These are phyloP conservation scores for Sesamia inferens DNA, from an alignment of 2,888 invertebrate species.

Conservation along the genomic window DNA sequence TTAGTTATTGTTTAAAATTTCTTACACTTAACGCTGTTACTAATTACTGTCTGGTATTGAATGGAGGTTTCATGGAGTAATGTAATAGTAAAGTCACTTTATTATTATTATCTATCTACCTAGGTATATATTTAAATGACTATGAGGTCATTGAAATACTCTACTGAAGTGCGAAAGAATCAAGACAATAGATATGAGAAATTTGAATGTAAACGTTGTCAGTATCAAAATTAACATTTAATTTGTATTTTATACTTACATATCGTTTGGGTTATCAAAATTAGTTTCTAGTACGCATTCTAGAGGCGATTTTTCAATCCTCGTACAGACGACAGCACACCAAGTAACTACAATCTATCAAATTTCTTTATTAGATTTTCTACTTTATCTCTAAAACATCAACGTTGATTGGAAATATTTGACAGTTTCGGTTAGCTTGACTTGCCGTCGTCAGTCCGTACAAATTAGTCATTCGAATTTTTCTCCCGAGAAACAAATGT, in stretches of 20 bases:
- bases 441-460: too few relatives aligned
- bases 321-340: not conserved
- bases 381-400: too few relatives aligned
- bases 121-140: too few relatives aligned
- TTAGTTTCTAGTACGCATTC: not conserved
- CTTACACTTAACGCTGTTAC: too few relatives aligned
- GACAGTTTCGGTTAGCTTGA: too few relatives aligned
- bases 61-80: not conserved
- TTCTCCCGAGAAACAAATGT: not conserved
- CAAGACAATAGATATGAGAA: not conserved
- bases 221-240: not conserved
- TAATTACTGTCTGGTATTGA: too few relatives aligned
- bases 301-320: not conserved
- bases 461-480: not conserved
- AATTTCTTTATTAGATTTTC: too few relatives aligned
- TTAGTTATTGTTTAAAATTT: not conserved
- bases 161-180: not conserved
- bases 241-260: not conserved
- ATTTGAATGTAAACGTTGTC: not conserved
- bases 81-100: constrained; percentile 1
- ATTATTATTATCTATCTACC: not conserved
- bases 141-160: not conserved
- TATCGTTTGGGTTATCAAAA: not conserved
- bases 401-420: too few relatives aligned
- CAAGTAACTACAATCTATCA: too few relatives aligned